Percentiles rank a stretch among this genome's conserved stretches.
phyloP scores from a whole-genome alignment of 2,113 vertebrate species.

The Odontesthes bonariensis region DNA sequence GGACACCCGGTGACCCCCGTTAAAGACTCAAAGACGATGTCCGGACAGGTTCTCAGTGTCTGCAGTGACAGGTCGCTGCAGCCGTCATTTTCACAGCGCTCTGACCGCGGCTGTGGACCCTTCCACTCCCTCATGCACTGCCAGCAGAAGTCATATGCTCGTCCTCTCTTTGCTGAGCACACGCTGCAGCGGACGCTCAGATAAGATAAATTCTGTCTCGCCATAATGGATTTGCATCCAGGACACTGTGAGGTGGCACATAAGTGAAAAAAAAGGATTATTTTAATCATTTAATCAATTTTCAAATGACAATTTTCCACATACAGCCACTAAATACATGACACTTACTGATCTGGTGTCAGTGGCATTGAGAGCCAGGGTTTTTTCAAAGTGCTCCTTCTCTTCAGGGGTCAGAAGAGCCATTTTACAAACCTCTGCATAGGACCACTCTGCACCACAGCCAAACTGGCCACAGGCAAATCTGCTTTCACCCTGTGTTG shows the following conservation, averaged over 20 bases:
- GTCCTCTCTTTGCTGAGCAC: slow-evolving; percentile 26
- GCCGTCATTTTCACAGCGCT: slow-evolving; percentile 59
- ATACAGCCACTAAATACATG: neutral
- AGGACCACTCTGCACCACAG: slow-evolving; percentile 37
- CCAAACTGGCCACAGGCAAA: slow-evolving; percentile 26
- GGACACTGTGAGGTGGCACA: slow-evolving; percentile 23
- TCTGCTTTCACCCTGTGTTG: slow-evolving; percentile 19
- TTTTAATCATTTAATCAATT: slow-evolving; percentile 10
- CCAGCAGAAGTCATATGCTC: slow-evolving; percentile 71
- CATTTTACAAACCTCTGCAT: slow-evolving; percentile 52
- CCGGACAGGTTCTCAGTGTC: slow-evolving; percentile 36
- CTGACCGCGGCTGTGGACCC: slow-evolving; percentile 36
- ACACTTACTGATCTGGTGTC: neutral
- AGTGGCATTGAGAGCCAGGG: neutral
- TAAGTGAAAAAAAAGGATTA: slow-evolving; percentile 59
- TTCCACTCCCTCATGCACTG: slow-evolving; percentile 71
- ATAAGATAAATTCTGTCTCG: neutral
- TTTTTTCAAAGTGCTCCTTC: neutral
- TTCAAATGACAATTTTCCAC: slow-evolving; percentile 52
- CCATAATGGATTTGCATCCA: slow-evolving; percentile 13
- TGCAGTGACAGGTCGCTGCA: slow-evolving; percentile 40
- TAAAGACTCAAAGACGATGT: neutral
- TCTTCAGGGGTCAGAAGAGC: slow-evolving; percentile 50
- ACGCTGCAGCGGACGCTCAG: slow-evolving; percentile 16
- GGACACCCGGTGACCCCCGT: slow-evolving; percentile 14